Conservation (phyloP, 1,140 invertebrate genomes). For the Drosophila pruinosa region DNA sequence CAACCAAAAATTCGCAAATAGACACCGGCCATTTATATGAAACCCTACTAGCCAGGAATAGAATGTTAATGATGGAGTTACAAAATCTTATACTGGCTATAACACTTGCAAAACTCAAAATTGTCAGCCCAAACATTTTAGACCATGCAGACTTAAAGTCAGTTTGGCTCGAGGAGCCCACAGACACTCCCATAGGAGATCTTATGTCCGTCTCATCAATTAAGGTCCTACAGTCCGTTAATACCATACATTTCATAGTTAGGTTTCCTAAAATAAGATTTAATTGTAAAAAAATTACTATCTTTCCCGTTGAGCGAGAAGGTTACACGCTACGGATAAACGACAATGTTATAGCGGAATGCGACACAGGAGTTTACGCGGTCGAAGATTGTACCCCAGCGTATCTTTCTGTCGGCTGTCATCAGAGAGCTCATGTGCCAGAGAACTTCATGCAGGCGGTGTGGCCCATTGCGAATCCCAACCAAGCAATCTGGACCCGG, state of each 20-base stretch:
- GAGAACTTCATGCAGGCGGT: conserved; percentile 23
- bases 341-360: conserved; percentile 22
- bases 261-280: conserved; percentile 16
- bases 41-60: conserved; percentile 17
- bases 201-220: conserved; percentile 21
- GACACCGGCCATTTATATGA: conserved; percentile 28
- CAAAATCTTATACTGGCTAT: conserved; percentile 32
- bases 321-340: not conserved
- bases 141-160: conserved; percentile 24
- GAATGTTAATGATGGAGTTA: conserved; percentile 27
- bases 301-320: not conserved
- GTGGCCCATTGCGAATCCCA: conserved; percentile 19
- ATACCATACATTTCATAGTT: conserved; percentile 10
- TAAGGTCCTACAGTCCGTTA: conserved; percentile 18
- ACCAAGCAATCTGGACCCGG: conserved; percentile 1
- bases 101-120: conserved; percentile 16
- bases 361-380: not conserved
- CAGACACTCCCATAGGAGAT: conserved; percentile 22
- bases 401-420: conserved; percentile 1
- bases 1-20: conserved; percentile 11
- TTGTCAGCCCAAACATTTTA: conserved; percentile 29
- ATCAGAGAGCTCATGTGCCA: conserved; percentile 21
- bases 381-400: not conserved
- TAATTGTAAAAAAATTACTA: conserved; percentile 18
- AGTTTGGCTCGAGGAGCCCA: conserved; percentile 36